Percentiles rank a stretch among this genome's conserved stretches.
Evolutionary conservation across 2,888 invertebrate genomes (phyloP).

Genomic region (Chaetoderma sp.): DNA sequence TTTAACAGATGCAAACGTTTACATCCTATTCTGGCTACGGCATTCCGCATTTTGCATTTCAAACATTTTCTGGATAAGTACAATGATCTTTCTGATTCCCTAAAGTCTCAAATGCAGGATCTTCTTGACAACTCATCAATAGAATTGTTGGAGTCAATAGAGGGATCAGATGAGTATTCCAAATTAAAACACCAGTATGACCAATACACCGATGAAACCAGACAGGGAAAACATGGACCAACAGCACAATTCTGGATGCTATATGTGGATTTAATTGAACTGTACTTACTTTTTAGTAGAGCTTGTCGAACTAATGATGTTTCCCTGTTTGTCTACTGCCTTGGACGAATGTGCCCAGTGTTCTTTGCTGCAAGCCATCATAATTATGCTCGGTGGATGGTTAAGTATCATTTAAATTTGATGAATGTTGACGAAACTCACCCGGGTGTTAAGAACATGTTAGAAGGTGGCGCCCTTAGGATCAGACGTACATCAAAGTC

Average conservation of each 20-base stretch:
- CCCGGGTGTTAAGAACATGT: constrained; percentile 1
- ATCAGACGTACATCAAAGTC: constrained; percentile 4
- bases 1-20: too few species aligned
- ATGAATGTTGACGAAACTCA: constrained; percentile 25
- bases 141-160: too few species aligned
- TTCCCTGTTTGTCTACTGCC: constrained; percentile 29
- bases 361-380: constrained; percentile 35
- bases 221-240: constrained; percentile 26
- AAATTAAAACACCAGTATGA: constrained; percentile 1
- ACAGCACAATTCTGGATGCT: constrained; percentile 36
- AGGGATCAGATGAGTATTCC: too few species aligned
- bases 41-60: too few species aligned
- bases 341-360: constrained; percentile 17
- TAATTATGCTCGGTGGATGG: constrained; percentile 40
- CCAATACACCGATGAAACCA: constrained; percentile 20
- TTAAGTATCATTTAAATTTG: constrained; percentile 33
- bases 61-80: too few species aligned
- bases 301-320: constrained; percentile 32
- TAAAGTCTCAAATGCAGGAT: too few species aligned
- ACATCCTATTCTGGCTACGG: too few species aligned
- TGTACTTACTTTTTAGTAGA: constrained; percentile 5
- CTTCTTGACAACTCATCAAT: too few species aligned
- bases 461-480: constrained; percentile 12
- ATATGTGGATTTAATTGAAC: constrained; percentile 31
- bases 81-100: too few species aligned